Conservation (phyloP, 2,797 vertebrate species). For the Centropyge bicolor region DNA sequence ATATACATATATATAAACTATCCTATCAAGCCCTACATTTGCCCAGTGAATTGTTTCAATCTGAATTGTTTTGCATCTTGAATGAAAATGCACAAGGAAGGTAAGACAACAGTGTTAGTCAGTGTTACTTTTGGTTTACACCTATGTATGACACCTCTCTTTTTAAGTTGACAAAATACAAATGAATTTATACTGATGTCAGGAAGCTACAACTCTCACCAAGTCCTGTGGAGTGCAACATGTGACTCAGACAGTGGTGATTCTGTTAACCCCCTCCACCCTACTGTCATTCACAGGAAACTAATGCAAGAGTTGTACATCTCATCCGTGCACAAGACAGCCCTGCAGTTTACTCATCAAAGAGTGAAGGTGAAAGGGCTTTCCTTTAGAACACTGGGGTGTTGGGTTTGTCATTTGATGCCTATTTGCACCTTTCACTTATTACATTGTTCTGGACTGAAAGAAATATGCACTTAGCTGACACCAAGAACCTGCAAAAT, state of each 20-base stretch:
- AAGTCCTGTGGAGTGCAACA: background rate
- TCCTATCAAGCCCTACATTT: background rate
- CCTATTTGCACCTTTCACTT: too few relatives aligned
- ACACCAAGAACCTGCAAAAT: background rate
- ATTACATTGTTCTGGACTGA: background rate
- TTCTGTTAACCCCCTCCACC: too few relatives aligned
- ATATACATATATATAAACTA: background rate
- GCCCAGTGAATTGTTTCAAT: background rate
- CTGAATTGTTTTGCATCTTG: background rate
- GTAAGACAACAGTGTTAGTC: background rate
- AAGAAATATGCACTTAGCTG: background rate
- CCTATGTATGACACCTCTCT: background rate
- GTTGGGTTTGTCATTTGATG: background rate
- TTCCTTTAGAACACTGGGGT: background rate
- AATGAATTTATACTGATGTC: background rate
- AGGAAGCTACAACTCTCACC: too few relatives aligned
- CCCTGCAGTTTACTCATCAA: background rate
- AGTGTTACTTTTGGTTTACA: background rate
- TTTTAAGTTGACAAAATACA: background rate
- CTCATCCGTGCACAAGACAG: background rate
- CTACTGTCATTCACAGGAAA: background rate
- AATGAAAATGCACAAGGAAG: background rate
- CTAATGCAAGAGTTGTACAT: background rate
- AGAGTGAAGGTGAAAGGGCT: background rate
- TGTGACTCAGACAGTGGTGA: background rate